Base-by-base conservation (phyloP, 2,113 vertebrate species). In the Nymphicus hollandicus region DNA sequence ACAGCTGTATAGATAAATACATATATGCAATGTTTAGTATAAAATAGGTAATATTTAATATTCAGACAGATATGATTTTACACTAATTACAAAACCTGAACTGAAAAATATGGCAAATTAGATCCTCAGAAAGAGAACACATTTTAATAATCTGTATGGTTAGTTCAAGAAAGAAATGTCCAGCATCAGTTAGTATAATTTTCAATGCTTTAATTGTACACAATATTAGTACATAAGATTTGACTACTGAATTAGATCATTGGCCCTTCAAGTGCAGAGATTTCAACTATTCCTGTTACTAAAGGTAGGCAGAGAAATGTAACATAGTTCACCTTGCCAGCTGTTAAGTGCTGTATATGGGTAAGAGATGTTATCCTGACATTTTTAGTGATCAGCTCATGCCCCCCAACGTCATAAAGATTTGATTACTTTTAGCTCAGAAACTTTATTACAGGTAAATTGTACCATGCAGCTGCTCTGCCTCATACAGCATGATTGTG, bases 361-460 rank as follows among this genome's bases (percentile, higher is more conserved):
- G 19, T 58, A 84, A 91, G 91, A 87, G 77, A 46, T 91, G 70
- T 66, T 86, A 94, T 65, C 37, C 70, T 93, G 93, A 91, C 77
- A 31, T 80, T 83, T 95, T 88, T 37, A 91, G 82, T 79, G 88
- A 91, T 94, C 66, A n/a, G 86, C 80, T 96, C 37, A 13, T 91
- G 81, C 73, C 65, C 70, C 86, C 37, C 92, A 82, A 92, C 71
- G 72, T 90, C 93, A 71, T 83, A 91, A 3, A 9, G 82, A 86
- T 92, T 58, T 73, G 74, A 94, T 95, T 96, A 93, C 83, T 90
- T 95, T 84, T 69, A 90, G 76, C 55, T 71, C 65, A 81, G 88
- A 85, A 96, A 93, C 83, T 93, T 95, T 93, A 95, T 96, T 96
- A 81, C 86, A 90, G 93, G 95, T 94, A 86, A 96, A 94, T 94